Base-by-base conservation (phyloP, 2,113 vertebrate genomes). In the Cyprinodon brontotheroides region DNA sequence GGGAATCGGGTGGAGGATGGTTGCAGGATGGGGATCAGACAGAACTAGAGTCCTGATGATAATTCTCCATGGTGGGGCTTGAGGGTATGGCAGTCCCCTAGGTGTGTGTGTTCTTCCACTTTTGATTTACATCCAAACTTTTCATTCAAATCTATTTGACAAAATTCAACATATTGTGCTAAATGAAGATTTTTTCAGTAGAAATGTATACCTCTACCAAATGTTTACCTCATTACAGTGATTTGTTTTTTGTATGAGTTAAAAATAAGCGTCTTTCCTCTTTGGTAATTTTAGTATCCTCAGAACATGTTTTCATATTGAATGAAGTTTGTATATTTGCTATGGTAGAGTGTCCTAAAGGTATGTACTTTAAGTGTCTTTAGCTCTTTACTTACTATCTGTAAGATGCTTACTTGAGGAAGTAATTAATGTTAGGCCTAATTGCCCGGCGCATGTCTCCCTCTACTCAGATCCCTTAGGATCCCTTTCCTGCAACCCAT, bases 391-490 rank as follows among this genome's bases (percentile, higher is more conserved):
- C 67, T 41, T 36, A 29, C 17, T 74, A 9, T 65, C 38, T 78
- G 48, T 60, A 60, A 75, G 62, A n/a, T 68, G 11, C 71, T 36
- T 3, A 38, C 64, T 75, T 11, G 13, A 74, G 71, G 82, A 89
- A 76, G 73, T 90, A 80, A 91, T 93, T 89, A 87, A 85, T 76
- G 79, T 64, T 45, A n/a, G 63, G 71, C 43, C 39, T 91, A 91
- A 91, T 89, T 90, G 90, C 75, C 77, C 77, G 3, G 74, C 7
- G 65, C 41, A 41, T 5, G n/a, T 85, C 71, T 79, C 79, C 40
- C n/a, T n/a, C 50, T n/a, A 57, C 50, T 45, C 61, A 72, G 84
- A 85, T 82, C 69, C 74, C 40, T 20, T n/a, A 57, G 39, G 74
- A 71, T 65, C 40, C 81, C 79, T 80, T 88, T 72, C 45, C 68